A percentile compares a stretch with the other conserved stretches of the same genome.
phyloP scores from a whole-genome alignment of 2,797 vertebrate species.

The Esox masquinongy region DNA sequence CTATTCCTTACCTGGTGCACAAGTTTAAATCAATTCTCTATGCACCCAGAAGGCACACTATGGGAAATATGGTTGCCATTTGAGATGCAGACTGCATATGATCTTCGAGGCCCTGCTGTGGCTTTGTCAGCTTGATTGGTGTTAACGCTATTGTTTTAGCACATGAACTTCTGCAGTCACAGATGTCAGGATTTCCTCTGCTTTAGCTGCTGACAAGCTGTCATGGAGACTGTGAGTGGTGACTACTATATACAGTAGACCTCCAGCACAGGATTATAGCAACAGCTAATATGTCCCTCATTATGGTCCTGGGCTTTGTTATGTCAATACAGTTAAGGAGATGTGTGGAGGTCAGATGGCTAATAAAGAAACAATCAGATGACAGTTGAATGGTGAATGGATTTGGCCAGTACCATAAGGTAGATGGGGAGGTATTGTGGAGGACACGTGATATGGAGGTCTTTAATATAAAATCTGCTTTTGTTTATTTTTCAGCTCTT shows the following conservation, averaged over 20 bases:
- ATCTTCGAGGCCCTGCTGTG: conserved; percentile 40
- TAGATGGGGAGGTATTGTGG: not conserved
- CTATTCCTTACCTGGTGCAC: not conserved
- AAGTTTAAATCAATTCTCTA: not conserved
- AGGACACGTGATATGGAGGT: not conserved
- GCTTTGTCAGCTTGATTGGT: conserved; percentile 47
- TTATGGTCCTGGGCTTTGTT: not conserved
- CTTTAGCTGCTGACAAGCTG: conserved; percentile 38
- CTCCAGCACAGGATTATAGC: conserved; percentile 34
- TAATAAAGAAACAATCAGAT: not conserved
- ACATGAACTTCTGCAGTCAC: conserved; percentile 33
- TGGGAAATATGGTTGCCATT: not conserved
- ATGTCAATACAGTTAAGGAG: not conserved
- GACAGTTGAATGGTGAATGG: not conserved
- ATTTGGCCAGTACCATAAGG: conserved; percentile 3
- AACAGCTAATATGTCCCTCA: conserved; percentile 43
- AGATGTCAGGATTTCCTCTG: conserved; percentile 29
- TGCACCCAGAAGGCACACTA: not conserved
- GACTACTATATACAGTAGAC: conserved; percentile 13
- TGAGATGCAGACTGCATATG: conserved; percentile 24
- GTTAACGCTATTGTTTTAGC: conserved; percentile 54
- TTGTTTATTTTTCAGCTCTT: conserved; percentile 30
- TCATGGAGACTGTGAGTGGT: conserved; percentile 29
- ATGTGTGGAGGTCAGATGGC: not conserved
- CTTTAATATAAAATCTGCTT: conserved; percentile 3